These are phyloP conservation scores for Graptemys geographica DNA, from an alignment of 2,797 vertebrate genomes.

Conservation along the genomic window DNA sequence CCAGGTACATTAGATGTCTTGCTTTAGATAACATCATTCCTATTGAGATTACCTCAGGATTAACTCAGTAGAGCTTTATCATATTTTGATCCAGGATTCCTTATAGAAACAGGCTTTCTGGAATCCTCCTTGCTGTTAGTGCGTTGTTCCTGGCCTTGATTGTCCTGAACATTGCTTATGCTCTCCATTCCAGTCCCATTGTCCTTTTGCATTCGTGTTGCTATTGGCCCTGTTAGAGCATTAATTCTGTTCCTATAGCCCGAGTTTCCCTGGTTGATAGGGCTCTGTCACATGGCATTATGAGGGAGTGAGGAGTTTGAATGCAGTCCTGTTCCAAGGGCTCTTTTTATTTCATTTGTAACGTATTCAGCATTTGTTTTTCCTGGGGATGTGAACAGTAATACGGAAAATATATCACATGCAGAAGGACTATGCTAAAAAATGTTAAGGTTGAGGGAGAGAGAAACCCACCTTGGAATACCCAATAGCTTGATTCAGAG, in stretches of 20 bases:
- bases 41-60: neutral
- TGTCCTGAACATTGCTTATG: neutral
- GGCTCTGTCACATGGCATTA: constrained; percentile 16
- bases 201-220: constrained; percentile 5
- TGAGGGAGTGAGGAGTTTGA: neutral
- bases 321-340: neutral
- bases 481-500: neutral
- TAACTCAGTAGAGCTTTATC: constrained; percentile 1
- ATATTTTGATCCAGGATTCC: neutral
- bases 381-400: neutral
- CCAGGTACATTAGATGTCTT: neutral
- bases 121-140: neutral
- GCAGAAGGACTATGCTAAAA: neutral
- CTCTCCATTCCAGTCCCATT: neutral
- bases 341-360: neutral
- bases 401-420: constrained; percentile 12
- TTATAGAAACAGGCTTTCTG: neutral
- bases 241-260: neutral
- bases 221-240: neutral
- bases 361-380: neutral
- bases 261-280: neutral
- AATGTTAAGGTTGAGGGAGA: neutral
- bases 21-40: neutral
- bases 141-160: neutral
- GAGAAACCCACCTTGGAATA: neutral